Evolutionary conservation across 2,797 vertebrate genomes (phyloP).

Genomic region (Phalanger gymnotis): DNA sequence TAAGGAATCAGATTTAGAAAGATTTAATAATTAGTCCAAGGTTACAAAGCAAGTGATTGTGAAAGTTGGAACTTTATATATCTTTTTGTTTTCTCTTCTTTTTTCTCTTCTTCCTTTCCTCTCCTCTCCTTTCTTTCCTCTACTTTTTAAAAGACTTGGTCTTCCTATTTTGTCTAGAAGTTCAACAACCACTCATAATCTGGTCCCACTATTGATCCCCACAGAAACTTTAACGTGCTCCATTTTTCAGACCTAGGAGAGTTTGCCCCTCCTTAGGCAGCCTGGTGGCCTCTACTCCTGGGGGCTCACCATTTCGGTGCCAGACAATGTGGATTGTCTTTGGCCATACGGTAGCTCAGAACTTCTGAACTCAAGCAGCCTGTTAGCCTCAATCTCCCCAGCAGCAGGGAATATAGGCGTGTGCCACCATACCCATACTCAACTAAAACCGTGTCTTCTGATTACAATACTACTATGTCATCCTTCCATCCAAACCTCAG

Average conservation of each 20-base stretch:
- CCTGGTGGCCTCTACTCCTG: neutral
- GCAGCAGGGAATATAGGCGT: neutral
- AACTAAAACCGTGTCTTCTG: neutral
- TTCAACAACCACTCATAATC: neutral
- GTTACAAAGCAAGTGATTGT: neutral
- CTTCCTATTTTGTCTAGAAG: neutral
- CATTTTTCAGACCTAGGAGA: neutral
- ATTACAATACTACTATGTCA: neutral
- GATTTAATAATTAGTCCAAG: neutral
- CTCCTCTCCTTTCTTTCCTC: neutral
- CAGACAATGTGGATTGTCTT: neutral
- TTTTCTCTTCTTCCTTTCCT: neutral
- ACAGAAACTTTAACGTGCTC: neutral
- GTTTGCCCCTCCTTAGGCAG: neutral
- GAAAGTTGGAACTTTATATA: neutral
- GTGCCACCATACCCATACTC: neutral
- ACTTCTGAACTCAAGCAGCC: neutral
- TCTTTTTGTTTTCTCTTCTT: neutral
- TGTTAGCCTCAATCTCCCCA: neutral
- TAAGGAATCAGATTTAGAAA: neutral
- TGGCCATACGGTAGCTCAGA: neutral
- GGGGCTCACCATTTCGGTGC: neutral
- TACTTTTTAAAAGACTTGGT: neutral
- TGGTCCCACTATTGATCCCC: neutral
- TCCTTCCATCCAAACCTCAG: neutral